Evolutionary conservation across 2,113 vertebrate species (phyloP), one percentile per base, ranked within the genome.

Genomic region (Pimephales promelas): DNA sequence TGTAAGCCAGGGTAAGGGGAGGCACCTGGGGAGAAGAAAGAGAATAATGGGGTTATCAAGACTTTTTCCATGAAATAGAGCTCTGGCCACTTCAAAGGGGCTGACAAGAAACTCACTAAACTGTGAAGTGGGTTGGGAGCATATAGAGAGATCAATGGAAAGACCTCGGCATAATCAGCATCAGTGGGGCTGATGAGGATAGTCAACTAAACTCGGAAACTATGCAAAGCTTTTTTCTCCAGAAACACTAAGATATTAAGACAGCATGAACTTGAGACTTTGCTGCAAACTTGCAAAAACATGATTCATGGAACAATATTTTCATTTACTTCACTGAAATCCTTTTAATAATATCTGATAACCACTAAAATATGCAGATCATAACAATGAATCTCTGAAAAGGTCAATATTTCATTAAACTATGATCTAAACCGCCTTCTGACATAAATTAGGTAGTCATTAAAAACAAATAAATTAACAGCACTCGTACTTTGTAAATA

Each of bases 1-100:
- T 98, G 97, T 68, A 98, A 93, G 0, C 97, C 97, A 0, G 97
- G 97, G 89, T 98, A 98, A 0, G 97, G 97, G 6, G 97, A 97
- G 62, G 96, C 97, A 84, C 97, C 97, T 98, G 89, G 5, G 54
- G 80, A 74, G 79, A 52, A 75, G 54, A 83, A 59, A 76, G 34
- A 81, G 36, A 71, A 75, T n/a, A 26, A 62, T 36, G 77, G 54
- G 49, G 40, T 87, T 66, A 86, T 88, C 68, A 83, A 83, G 75
- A 82, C 70, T 85, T 81, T 81, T 59, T 88, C 36, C 66, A 77
- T 84, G 75, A 72, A 76, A 45, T 75, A 76, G 74, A 84, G 49
- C n/a, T 49, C 47, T 31, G 79, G 68, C 40, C 66, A 83, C 81
- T 88, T 86, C 76, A 86, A 86, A 88, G 74, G 47, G 49, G 13